A percentile compares a stretch with the other conserved stretches of the same genome.
These are phyloP conservation scores for Onychorhynchus coronatus DNA, from an alignment of 2,113 vertebrate genomes.

Conservation along the genomic window DNA sequence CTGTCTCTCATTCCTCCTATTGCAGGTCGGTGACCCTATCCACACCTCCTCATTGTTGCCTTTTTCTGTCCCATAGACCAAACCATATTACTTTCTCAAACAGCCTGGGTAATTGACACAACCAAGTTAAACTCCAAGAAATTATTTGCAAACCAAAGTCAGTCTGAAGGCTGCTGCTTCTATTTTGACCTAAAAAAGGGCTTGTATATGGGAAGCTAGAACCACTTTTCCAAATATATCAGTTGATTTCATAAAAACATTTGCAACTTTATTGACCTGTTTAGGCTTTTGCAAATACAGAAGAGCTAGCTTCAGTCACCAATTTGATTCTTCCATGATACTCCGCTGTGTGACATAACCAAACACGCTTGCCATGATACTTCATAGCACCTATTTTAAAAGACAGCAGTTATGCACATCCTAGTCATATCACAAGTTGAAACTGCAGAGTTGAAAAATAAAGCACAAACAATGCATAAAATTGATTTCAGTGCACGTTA, in stretches of 20 bases:
- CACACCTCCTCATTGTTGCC: neutral
- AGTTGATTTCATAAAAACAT: neutral
- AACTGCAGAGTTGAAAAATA: neutral
- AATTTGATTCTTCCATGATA: neutral
- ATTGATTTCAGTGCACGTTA: neutral
- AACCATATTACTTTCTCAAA: neutral
- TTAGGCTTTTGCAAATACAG: neutral
- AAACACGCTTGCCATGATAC: neutral
- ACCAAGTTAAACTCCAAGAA: neutral
- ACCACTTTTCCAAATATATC: neutral
- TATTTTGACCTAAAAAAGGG: neutral
- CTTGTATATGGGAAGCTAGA: neutral
- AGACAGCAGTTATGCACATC: neutral
- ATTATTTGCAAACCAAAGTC: neutral
- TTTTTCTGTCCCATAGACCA: neutral
- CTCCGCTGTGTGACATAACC: neutral
- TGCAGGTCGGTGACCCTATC: neutral
- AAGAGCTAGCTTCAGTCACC: neutral
- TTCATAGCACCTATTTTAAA: neutral
- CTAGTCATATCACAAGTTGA: neutral
- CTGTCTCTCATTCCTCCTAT: neutral
- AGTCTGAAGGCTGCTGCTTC: neutral
- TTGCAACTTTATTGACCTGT: neutral
- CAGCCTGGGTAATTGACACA: neutral
- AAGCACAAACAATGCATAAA: neutral